Conservation (phyloP, 2,888 invertebrate species). For the Cheilosia grossa region DNA sequence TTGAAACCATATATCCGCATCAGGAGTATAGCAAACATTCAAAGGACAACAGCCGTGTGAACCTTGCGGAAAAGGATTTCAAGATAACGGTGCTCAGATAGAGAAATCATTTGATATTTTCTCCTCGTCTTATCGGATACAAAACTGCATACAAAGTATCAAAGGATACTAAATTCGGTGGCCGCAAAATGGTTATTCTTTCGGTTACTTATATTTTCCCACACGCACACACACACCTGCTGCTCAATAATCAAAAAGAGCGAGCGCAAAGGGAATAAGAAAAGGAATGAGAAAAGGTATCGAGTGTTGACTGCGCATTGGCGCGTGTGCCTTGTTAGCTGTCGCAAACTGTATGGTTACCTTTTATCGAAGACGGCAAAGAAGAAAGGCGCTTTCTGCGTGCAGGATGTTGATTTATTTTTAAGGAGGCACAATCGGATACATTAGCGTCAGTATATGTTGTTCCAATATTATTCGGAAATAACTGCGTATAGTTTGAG, state of each 20-base stretch:
- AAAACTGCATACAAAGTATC: slow-evolving; percentile 15
- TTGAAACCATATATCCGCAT: slow-evolving; percentile 23
- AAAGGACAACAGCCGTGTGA: slow-evolving; percentile 54
- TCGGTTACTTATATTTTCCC: slow-evolving; percentile 9
- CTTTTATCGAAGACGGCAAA: slow-evolving; percentile 37
- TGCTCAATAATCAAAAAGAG: background rate
- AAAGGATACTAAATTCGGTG: slow-evolving; percentile 51
- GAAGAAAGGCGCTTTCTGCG: slow-evolving; percentile 23
- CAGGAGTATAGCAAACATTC: slow-evolving; percentile 33
- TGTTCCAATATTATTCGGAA: slow-evolving; percentile 19
- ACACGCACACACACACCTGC: slow-evolving; percentile 61
- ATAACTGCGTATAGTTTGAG: background rate
- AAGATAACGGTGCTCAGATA: slow-evolving; percentile 63
- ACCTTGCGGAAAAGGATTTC: slow-evolving; percentile 54
- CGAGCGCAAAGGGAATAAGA: too few relatives aligned
- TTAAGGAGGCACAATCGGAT: slow-evolving; percentile 44
- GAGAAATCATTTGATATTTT: slow-evolving; percentile 59
- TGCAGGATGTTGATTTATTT: slow-evolving; percentile 41
- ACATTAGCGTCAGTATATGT: slow-evolving; percentile 30
- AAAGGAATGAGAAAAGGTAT: slow-evolving; percentile 37
- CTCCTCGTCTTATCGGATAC: slow-evolving; percentile 21
- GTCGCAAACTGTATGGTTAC: slow-evolving; percentile 20
- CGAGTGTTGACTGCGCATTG: slow-evolving; percentile 24
- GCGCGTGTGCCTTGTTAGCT: slow-evolving; percentile 63
- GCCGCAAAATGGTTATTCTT: slow-evolving; percentile 30